Evolutionary conservation across 2,797 vertebrate genomes (phyloP), one percentile per base, ranked within the genome.

Genomic region (Peromyscus aztecus): DNA sequence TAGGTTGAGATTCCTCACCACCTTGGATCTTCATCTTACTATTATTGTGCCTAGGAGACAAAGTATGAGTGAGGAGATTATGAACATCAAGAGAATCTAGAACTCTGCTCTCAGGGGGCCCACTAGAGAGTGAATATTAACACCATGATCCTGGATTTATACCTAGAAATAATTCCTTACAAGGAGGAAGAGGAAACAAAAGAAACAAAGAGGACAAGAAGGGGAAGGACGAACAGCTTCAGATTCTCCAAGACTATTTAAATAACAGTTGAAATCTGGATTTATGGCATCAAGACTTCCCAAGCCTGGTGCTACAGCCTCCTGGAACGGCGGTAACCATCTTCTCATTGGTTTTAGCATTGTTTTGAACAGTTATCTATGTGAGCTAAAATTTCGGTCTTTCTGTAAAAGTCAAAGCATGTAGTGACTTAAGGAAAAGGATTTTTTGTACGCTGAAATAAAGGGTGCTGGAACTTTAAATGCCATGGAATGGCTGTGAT

Each of bases 391-490:
- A 49, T 96, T 92, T 69, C 86, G 93, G 81, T 87, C 21, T 95
- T 85, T 67, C 95, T 93, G 65, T 78, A 52, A 94, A 95, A 97
- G 83, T 43, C 34, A 96, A 88, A 65, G 34, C 83, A 95, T 73
- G 61, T 43, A 92, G 61, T 91, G 90, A 97, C 90, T 94, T 96
- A 92, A 97, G 78, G 59, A 94, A 55, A 95, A 95, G 8, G 34
- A 89, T 59, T 97, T 97, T 95, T 95, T 97, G 57, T 59, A 96
- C 82, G 69, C 94, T 93, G 80, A 94, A 95, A 96, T 96, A 93
- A 95, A 97, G 94, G 93, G 92, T 95, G 57, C 59, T 97, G n/a
- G 55, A 93, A 96, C 31, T 96, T 96, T 85, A 96, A 97, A 94
- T 34, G 92, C 52, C 75, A 95, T 89, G 89, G 97, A 96, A 94